A percentile compares a stretch with the other conserved stretches of the same genome.
Evolutionary conservation across 2,113 vertebrate species (phyloP).

Genomic region (Poecile atricapillus): DNA sequence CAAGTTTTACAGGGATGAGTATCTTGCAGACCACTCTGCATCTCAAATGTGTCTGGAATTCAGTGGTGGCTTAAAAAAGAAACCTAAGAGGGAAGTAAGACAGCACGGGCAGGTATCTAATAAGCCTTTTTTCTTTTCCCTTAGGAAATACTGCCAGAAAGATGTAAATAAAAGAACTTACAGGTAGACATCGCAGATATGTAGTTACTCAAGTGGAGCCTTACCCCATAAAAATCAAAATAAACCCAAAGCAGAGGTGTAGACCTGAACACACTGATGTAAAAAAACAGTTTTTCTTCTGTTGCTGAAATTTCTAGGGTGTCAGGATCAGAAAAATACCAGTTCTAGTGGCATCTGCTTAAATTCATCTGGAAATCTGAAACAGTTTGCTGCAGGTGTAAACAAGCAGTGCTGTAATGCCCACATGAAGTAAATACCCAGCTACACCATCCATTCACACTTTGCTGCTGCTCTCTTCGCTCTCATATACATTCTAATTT

Average conservation of each 20-base stretch:
- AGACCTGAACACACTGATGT: background rate
- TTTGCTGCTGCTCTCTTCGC: background rate
- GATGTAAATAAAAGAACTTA: conserved; percentile 9
- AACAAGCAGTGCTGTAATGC: background rate
- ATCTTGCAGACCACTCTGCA: background rate
- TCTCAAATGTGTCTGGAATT: background rate
- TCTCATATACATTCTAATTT: background rate
- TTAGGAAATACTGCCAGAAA: background rate
- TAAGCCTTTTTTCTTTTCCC: background rate
- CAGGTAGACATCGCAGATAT: background rate
- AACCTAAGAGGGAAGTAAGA: background rate
- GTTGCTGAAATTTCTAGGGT: background rate
- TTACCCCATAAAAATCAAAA: background rate
- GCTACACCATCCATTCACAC: background rate
- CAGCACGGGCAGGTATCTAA: background rate
- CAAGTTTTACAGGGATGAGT: background rate
- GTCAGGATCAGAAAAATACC: background rate
- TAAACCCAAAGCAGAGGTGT: background rate
- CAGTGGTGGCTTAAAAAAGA: background rate
- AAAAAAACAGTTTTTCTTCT: background rate
- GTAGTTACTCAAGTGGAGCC: background rate
- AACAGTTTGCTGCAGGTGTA: background rate
- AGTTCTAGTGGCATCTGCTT: background rate
- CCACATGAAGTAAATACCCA: background rate
- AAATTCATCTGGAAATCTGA: background rate